Percentiles rank a stretch among this genome's conserved stretches.
These are phyloP conservation scores for Capitella teleta DNA, from an alignment of 1,140 invertebrate species.

Conservation along the genomic window DNA sequence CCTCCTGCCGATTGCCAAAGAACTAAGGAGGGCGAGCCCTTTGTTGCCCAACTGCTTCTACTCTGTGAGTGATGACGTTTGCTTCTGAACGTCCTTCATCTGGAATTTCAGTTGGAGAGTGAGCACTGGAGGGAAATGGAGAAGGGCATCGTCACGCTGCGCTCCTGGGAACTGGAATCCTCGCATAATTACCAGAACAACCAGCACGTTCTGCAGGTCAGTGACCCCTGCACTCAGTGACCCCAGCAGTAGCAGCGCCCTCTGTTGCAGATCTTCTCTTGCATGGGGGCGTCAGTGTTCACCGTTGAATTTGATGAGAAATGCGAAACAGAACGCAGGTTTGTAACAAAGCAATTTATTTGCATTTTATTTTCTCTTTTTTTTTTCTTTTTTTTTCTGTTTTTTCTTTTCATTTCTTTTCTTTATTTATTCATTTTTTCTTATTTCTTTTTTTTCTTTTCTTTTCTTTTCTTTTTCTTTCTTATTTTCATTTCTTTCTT, in stretches of 20 bases:
- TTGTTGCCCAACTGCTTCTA: slow-evolving; percentile 25
- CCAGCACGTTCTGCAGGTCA: slow-evolving; percentile 28
- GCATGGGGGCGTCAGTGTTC: slow-evolving; percentile 3
- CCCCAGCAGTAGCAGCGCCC: neutral
- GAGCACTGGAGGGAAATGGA: slow-evolving; percentile 29
- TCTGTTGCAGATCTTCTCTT: slow-evolving; percentile 2
- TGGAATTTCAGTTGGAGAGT: slow-evolving; percentile 21
- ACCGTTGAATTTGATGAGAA: slow-evolving; percentile 2
- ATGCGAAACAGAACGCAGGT: slow-evolving; percentile 9
- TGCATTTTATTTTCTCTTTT: no score
- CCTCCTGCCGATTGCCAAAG: slow-evolving; percentile 18
- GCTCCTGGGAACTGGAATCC: slow-evolving; percentile 38
- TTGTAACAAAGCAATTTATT: no score
- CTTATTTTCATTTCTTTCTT: no score
- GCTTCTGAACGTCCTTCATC: neutral
- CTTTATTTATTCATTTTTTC: no score
- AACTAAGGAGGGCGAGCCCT: slow-evolving; percentile 20
- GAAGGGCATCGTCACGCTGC: slow-evolving; percentile 30
- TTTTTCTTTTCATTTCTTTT: no score
- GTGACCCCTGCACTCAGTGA: neutral
- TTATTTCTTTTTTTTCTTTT: no score
- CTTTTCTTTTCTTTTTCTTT: no score
- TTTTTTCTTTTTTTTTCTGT: no score
- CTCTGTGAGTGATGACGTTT: slow-evolving; percentile 18
- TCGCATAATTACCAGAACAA: slow-evolving; percentile 38